Evolutionary conservation across 2,797 vertebrate genomes (phyloP).

Genomic region (Eulemur mongoz): DNA sequence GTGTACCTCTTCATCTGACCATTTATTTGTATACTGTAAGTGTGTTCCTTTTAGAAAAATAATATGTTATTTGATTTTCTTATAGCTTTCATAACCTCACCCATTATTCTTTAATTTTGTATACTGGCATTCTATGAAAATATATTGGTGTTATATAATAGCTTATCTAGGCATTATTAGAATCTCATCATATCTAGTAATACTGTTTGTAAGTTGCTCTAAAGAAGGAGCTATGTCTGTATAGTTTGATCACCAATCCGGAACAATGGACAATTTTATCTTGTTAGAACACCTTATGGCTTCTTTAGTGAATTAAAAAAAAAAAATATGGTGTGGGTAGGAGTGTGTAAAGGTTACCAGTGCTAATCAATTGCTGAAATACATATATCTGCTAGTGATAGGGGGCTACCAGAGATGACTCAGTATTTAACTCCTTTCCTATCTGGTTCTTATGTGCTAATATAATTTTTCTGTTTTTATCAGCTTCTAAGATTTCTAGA

Average conservation of each 20-base stretch:
- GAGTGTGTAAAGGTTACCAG: neutral
- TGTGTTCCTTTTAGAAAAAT: neutral
- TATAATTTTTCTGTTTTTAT: neutral
- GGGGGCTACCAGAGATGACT: neutral
- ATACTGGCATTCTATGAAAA: neutral
- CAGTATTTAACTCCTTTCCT: neutral
- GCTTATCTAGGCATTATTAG: neutral
- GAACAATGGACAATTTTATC: neutral
- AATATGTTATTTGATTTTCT: neutral
- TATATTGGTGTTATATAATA: neutral
- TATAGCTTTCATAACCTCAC: neutral
- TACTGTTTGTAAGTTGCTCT: neutral
- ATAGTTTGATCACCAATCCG: neutral
- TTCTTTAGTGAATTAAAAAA: neutral
- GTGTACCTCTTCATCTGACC: too few relatives aligned
- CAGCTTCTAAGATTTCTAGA: neutral
- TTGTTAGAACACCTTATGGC: neutral
- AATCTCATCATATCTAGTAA: neutral
- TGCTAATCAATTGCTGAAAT: neutral
- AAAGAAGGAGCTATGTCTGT: neutral
- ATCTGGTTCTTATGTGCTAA: neutral
- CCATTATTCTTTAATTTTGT: neutral
- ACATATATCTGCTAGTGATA: neutral
- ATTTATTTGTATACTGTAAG: neutral
- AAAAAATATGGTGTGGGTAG: neutral